phyloP scores from a whole-genome alignment of 2,888 invertebrate species.

The Hipparchia semele region DNA sequence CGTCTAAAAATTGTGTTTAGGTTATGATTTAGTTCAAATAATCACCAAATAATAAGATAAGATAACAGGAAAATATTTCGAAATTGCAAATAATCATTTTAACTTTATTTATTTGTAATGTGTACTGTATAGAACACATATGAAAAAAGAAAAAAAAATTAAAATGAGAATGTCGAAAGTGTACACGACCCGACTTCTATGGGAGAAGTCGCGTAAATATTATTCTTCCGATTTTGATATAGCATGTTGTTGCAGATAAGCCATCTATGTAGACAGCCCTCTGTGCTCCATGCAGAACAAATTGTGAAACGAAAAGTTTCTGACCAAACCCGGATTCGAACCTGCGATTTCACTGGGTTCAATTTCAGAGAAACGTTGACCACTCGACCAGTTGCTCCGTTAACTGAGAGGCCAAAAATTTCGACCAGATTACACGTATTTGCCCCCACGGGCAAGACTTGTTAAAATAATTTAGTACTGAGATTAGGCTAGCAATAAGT shows the following conservation, averaged over 20 bases:
- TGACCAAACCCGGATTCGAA: conserved; percentile 15
- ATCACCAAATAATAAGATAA: no score
- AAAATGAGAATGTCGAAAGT: conserved; percentile 60
- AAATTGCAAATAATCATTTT: no score
- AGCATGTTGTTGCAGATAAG: conserved; percentile 71
- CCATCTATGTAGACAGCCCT: conserved; percentile 52
- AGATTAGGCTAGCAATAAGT: no score
- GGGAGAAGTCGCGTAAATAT: conserved; percentile 57
- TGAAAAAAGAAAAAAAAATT: conserved; percentile 14
- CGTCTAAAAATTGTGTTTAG: no score
- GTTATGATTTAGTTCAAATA: no score
- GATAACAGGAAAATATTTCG: no score
- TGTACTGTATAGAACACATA: background rate
- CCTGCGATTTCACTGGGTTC: background rate
- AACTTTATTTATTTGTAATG: no score
- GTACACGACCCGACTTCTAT: conserved; percentile 64
- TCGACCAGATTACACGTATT: background rate
- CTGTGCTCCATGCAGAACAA: conserved; percentile 62
- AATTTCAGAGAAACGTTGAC: background rate
- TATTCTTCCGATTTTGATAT: conserved; percentile 53
- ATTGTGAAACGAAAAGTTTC: background rate
- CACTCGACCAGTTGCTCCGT: conserved; percentile 16
- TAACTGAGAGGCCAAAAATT: background rate
- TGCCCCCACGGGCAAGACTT: no score
- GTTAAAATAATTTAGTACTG: no score